These are phyloP conservation scores for Phymorhynchus buccinoides DNA, from an alignment of 1,140 invertebrate species.

Conservation along the genomic window DNA sequence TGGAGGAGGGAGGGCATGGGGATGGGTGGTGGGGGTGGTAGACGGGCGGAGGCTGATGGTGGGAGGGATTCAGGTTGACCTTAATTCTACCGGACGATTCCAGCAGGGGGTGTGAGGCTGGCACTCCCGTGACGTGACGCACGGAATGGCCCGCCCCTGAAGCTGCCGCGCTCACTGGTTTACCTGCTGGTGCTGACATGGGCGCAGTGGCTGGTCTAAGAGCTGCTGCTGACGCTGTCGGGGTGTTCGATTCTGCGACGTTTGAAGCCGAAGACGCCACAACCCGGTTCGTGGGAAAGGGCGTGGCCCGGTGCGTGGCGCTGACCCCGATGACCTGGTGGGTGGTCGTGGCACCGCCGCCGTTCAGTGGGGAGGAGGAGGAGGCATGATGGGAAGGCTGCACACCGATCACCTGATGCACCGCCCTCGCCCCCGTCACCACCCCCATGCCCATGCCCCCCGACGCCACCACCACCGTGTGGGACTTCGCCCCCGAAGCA, in stretches of 20 bases:
- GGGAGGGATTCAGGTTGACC: background rate
- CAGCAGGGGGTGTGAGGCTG: background rate
- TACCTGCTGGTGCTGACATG: background rate
- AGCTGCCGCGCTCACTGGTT: background rate
- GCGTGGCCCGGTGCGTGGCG: background rate
- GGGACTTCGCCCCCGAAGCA: background rate
- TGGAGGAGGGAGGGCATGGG: background rate
- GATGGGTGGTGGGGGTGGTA: background rate
- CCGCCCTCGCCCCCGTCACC: background rate
- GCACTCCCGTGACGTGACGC: background rate
- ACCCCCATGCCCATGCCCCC: background rate
- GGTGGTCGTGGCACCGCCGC: background rate
- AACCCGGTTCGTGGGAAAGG: background rate
- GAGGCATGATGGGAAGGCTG: background rate
- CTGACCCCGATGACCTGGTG: slow-evolving; percentile 9
- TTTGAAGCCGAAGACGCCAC: background rate
- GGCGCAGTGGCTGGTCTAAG: background rate
- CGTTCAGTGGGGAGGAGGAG: background rate
- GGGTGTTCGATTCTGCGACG: no score
- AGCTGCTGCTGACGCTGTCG: background rate
- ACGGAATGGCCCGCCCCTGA: background rate
- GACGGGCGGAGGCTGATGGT: background rate
- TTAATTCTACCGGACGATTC: background rate
- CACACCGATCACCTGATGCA: background rate
- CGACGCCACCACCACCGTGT: background rate